Percentiles rank a stretch among this genome's conserved stretches.
Evolutionary conservation across 2,797 vertebrate species (phyloP).

Genomic region (Pantherophis vulpinus): DNA sequence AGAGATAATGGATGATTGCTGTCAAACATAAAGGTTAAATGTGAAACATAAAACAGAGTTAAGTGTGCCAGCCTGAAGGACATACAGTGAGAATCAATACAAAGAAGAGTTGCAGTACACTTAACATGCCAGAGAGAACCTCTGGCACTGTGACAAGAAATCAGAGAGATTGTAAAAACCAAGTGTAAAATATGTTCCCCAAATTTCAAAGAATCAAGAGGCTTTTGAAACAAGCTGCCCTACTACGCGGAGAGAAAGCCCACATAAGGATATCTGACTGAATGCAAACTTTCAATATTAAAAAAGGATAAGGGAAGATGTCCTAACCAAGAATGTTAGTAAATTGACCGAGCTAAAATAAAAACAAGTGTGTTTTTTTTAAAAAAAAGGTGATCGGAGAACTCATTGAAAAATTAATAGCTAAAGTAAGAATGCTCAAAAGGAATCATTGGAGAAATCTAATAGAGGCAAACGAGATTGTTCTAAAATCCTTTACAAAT

Average conservation of each 20-base stretch:
- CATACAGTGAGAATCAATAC: neutral
- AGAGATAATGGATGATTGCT: neutral
- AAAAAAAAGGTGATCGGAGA: neutral
- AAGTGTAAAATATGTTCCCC: neutral
- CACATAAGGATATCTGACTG: neutral
- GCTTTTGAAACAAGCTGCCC: neutral
- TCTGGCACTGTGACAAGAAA: neutral
- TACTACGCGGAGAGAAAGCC: neutral
- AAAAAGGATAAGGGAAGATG: neutral
- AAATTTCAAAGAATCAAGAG: neutral
- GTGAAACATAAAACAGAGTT: neutral
- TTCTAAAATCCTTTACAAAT: neutral
- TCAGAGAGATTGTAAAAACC: neutral
- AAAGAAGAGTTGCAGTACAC: neutral
- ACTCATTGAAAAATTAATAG: neutral
- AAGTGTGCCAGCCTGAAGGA: neutral
- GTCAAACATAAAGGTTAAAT: neutral
- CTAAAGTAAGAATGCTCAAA: neutral
- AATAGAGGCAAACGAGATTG: neutral
- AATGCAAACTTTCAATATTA: neutral
- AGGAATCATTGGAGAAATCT: neutral
- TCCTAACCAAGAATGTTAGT: neutral
- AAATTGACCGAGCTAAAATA: neutral
- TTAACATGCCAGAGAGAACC: neutral
- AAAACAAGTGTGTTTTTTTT: neutral